Evolutionary conservation across 2,888 invertebrate genomes (phyloP).

Genomic region (Orthosia incerta): DNA sequence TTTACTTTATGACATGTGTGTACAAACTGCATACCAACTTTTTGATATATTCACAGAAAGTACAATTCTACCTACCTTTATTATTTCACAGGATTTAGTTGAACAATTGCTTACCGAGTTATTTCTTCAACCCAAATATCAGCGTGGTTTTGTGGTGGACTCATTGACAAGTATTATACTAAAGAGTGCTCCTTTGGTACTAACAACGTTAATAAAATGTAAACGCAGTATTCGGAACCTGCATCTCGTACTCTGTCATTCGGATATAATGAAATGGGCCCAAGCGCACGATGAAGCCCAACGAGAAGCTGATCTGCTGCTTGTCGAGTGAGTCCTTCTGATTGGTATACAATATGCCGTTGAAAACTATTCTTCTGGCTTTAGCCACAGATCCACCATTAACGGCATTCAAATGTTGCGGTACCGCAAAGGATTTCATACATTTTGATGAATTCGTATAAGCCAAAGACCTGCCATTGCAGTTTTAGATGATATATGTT

Average conservation of each 20-base stretch:
- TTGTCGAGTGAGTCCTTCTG: conserved; percentile 42
- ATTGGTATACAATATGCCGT: neutral
- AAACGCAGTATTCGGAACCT: conserved; percentile 80
- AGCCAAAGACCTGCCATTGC: too few species aligned
- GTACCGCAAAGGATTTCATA: neutral
- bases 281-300: conserved; percentile 80
- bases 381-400: neutral
- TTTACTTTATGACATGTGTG: neutral
- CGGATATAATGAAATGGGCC: conserved; percentile 84
- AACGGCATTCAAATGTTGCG: neutral
- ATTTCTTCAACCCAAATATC: conserved; percentile 77
- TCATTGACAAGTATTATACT: conserved; percentile 81
- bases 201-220: conserved; percentile 82
- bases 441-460: neutral
- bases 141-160: conserved; percentile 84
- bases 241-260: conserved; percentile 84
- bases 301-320: conserved; percentile 74
- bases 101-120: conserved; percentile 81
- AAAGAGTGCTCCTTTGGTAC: conserved; percentile 76
- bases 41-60: neutral
- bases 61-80: neutral
- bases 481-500: too few species aligned
- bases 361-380: neutral
- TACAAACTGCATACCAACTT: neutral
- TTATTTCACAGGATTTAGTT: conserved; percentile 78